A percentile compares a stretch with the other conserved stretches of the same genome.
These are phyloP conservation scores for Steromphala cineraria DNA, from an alignment of 2,888 invertebrate species.

Conservation along the genomic window DNA sequence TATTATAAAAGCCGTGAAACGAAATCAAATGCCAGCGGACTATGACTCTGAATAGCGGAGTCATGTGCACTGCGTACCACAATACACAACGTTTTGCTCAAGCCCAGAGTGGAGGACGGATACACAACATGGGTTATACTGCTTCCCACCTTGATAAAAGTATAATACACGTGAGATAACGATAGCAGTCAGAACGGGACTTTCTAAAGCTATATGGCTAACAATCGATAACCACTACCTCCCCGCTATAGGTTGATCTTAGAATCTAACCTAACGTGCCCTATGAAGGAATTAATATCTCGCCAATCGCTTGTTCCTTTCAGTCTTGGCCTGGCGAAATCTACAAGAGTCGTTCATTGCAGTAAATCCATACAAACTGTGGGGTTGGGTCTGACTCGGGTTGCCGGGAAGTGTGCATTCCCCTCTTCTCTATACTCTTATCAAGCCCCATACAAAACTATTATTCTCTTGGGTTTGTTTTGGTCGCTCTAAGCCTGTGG, in stretches of 20 bases:
- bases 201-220: constrained; percentile 6
- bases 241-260: constrained; percentile 10
- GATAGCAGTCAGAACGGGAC: not conserved
- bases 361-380: constrained; percentile 1
- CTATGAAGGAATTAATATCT: constrained; percentile 27
- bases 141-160: not conserved
- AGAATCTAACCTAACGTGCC: constrained; percentile 24
- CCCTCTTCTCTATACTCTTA: constrained; percentile 1
- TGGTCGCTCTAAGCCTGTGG: not conserved
- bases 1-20: constrained; percentile 22
- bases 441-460: constrained; percentile 11
- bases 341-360: constrained; percentile 8
- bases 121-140: not conserved
- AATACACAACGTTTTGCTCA: constrained; percentile 32
- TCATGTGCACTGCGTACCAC: not conserved
- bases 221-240: constrained; percentile 15
- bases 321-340: not conserved
- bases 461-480: constrained; percentile 21
- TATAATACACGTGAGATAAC: constrained; percentile 15
- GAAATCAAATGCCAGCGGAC: constrained; percentile 28
- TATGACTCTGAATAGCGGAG: constrained; percentile 20
- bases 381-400: not conserved
- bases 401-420: not conserved
- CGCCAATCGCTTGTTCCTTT: constrained; percentile 16
- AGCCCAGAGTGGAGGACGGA: constrained; percentile 16